phyloP scores from a whole-genome alignment of 2,888 invertebrate genomes.

The Anticlea derivata region DNA sequence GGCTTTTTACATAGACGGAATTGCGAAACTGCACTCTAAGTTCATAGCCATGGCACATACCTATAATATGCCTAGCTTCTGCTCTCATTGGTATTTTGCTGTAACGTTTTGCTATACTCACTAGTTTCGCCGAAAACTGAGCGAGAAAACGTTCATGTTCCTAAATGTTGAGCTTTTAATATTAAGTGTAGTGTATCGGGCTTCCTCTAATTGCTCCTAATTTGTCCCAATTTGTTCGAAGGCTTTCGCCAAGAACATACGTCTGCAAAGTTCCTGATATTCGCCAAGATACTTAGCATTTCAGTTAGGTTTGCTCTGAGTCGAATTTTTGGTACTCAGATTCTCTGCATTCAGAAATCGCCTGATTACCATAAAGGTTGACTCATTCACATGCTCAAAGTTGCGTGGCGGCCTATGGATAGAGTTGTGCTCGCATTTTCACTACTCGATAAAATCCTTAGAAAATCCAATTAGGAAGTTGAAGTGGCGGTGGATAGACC shows the following conservation, averaged over 20 bases:
- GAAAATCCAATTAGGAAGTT: too few relatives aligned
- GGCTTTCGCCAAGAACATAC: conserved; percentile 6
- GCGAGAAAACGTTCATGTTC: conserved; percentile 8
- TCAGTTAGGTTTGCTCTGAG: neutral
- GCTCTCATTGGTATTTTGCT: conserved; percentile 12
- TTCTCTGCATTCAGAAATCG: neutral
- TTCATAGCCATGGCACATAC: neutral
- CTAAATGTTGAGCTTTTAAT: conserved; percentile 16
- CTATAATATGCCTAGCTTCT: conserved; percentile 6
- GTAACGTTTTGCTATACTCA: conserved; percentile 11
- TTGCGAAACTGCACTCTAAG: neutral
- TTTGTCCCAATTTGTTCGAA: conserved; percentile 20
- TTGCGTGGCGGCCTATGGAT: too few relatives aligned
- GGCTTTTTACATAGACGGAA: too few relatives aligned
- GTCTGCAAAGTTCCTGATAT: conserved; percentile 10
- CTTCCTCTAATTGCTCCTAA: conserved; percentile 22
- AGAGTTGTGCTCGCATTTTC: too few relatives aligned
- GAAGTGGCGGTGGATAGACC: too few relatives aligned
- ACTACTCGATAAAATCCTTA: too few relatives aligned
- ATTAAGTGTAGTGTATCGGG: conserved; percentile 8
- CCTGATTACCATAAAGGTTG: too few relatives aligned
- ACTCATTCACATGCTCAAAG: too few relatives aligned
- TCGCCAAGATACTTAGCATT: conserved; percentile 10
- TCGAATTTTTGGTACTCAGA: neutral
- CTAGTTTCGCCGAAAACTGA: conserved; percentile 10